Conservation (phyloP, 2,888 invertebrate genomes). For the Onthophagus sagittarius region DNA sequence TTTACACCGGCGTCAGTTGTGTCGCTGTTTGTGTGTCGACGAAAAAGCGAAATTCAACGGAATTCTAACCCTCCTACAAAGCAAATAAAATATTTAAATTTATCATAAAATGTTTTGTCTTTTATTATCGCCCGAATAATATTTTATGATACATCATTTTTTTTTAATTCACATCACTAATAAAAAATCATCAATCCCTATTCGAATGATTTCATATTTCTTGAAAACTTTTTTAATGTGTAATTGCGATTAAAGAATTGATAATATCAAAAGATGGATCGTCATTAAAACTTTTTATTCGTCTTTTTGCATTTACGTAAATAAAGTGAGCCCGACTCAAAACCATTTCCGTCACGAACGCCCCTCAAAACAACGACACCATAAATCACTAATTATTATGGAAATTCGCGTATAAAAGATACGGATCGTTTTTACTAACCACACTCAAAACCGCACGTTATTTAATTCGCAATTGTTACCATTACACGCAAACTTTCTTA, state of each 20-base stretch:
- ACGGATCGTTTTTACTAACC: neutral
- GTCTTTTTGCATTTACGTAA: neutral
- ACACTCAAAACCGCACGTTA: neutral
- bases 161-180: too few relatives aligned
- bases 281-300: too few relatives aligned
- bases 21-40: conserved; percentile 12
- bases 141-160: too few relatives aligned
- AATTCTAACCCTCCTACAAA: conserved; percentile 4
- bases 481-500: neutral
- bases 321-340: neutral
- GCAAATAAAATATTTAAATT: conserved; percentile 29
- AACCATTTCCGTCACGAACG: neutral
- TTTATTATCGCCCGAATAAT: neutral
- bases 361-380: neutral
- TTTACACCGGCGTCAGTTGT: conserved; percentile 36
- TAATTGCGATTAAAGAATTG: too few relatives aligned
- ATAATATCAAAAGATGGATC: too few relatives aligned
- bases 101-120: conserved; percentile 13
- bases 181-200: too few relatives aligned
- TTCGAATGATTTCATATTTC: too few relatives aligned
- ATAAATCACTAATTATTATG: neutral
- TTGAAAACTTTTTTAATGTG: too few relatives aligned
- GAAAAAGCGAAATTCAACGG: neutral
- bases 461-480: neutral
- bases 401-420: neutral